These are phyloP conservation scores for Myoxocephalus aenaeus DNA, from an alignment of 2,797 vertebrate species.

Conservation along the genomic window DNA sequence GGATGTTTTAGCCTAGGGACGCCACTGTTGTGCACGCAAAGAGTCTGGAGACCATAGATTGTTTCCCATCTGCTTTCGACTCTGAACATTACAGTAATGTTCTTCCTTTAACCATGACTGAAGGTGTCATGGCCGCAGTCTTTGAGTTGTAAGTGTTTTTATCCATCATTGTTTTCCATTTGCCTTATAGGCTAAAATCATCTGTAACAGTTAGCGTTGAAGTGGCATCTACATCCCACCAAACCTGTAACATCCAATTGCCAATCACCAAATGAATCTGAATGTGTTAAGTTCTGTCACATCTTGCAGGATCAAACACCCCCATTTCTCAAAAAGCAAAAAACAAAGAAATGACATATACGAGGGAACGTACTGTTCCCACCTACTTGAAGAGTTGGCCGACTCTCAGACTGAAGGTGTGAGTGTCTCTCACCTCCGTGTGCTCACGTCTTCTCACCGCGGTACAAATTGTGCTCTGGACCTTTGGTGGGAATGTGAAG, in stretches of 20 bases:
- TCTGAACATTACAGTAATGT: neutral
- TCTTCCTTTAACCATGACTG: neutral
- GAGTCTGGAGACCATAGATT: neutral
- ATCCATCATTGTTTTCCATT: neutral
- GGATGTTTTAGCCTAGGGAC: too few species aligned
- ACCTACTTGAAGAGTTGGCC: neutral
- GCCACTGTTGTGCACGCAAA: neutral
- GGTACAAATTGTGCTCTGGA: neutral
- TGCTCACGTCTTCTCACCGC: neutral
- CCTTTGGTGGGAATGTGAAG: slow-evolving; percentile 5
- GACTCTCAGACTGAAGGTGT: neutral
- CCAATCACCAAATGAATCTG: neutral
- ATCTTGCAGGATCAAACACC: neutral
- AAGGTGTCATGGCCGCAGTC: neutral
- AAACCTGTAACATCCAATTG: neutral
- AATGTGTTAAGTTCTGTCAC: neutral
- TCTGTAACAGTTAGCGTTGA: neutral
- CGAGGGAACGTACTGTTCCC: neutral
- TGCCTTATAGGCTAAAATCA: neutral
- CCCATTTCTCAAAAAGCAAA: neutral
- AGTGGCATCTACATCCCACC: neutral
- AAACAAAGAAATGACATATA: neutral
- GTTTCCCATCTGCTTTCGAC: neutral
- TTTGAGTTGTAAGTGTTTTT: neutral
- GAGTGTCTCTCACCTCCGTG: slow-evolving; percentile 25